Evolutionary conservation across 2,888 invertebrate species (phyloP).

Genomic region (Hypena proboscidalis): DNA sequence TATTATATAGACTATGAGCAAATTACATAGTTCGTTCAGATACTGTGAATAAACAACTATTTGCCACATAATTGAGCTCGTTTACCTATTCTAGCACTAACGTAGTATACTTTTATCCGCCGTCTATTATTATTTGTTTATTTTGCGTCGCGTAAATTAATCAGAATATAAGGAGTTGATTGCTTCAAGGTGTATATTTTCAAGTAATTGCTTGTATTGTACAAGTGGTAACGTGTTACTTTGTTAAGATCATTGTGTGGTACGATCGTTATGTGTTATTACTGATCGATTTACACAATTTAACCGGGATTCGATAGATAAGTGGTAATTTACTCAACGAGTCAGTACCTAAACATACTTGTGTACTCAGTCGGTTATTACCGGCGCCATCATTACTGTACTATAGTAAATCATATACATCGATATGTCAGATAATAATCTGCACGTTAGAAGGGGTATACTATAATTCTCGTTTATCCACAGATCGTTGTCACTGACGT

Average conservation of each 20-base stretch:
- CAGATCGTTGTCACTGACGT: too few relatives aligned
- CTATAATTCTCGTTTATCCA: too few relatives aligned
- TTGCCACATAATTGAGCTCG: slow-evolving; percentile 72
- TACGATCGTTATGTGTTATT: slow-evolving; percentile 45
- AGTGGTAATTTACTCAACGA: slow-evolving; percentile 59
- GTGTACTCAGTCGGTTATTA: slow-evolving; percentile 60
- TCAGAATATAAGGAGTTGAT: slow-evolving; percentile 40
- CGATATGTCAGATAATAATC: slow-evolving; percentile 74
- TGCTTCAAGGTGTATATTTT: slow-evolving; percentile 43
- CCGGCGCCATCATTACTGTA: slow-evolving; percentile 72
- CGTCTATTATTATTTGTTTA: slow-evolving; percentile 47
- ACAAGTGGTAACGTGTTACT: slow-evolving; percentile 44
- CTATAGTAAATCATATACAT: slow-evolving; percentile 72
- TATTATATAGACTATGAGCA: slow-evolving; percentile 73
- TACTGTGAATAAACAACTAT: slow-evolving; percentile 73
- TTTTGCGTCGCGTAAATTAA: slow-evolving; percentile 44
- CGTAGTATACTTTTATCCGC: slow-evolving; percentile 52
- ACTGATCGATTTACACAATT: slow-evolving; percentile 52
- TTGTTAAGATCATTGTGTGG: slow-evolving; percentile 40
- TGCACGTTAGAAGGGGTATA: too few relatives aligned
- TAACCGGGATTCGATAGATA: slow-evolving; percentile 48
- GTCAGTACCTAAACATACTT: slow-evolving; percentile 46
- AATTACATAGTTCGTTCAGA: slow-evolving; percentile 76
- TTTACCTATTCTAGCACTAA: slow-evolving; percentile 62
- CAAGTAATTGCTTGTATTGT: slow-evolving; percentile 44